Evolutionary conservation across 2,797 vertebrate species (phyloP).

Genomic region (Enteromius argenteus): DNA sequence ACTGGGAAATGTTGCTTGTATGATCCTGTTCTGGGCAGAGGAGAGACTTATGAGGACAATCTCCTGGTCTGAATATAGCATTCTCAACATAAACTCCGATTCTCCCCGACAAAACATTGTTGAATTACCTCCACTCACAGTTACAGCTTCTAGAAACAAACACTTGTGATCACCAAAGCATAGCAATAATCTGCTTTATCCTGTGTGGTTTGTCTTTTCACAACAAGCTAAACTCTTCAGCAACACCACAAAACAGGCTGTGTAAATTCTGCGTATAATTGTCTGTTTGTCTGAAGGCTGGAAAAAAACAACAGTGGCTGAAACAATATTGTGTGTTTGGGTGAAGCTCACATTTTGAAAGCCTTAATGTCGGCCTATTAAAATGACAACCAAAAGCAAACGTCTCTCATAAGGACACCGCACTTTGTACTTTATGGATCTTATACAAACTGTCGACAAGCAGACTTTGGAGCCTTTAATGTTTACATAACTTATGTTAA

Average conservation of each 20-base stretch:
- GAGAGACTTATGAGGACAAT: slow-evolving; percentile 6
- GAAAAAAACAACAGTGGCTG: neutral
- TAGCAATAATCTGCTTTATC: neutral
- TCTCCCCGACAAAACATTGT: neutral
- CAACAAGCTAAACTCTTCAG: neutral
- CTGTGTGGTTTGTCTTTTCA: neutral
- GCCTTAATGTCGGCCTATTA: too few species aligned
- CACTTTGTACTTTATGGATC: neutral
- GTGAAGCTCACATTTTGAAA: neutral
- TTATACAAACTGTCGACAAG: neutral
- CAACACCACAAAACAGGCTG: neutral
- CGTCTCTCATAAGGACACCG: neutral
- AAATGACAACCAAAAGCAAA: neutral
- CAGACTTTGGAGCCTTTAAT: neutral
- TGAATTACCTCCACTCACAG: neutral
- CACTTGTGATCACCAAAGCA: neutral
- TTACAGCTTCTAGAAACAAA: neutral
- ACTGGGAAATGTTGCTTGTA: slow-evolving; percentile 32
- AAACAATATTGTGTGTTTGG: neutral
- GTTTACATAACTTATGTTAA: neutral
- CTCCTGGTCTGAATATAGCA: neutral
- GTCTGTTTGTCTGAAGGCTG: neutral
- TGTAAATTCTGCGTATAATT: neutral
- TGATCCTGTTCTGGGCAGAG: slow-evolving; percentile 21
- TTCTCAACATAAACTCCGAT: neutral